Evolutionary conservation across 2,888 invertebrate genomes (phyloP).

Genomic region (Euzophera pinguis): DNA sequence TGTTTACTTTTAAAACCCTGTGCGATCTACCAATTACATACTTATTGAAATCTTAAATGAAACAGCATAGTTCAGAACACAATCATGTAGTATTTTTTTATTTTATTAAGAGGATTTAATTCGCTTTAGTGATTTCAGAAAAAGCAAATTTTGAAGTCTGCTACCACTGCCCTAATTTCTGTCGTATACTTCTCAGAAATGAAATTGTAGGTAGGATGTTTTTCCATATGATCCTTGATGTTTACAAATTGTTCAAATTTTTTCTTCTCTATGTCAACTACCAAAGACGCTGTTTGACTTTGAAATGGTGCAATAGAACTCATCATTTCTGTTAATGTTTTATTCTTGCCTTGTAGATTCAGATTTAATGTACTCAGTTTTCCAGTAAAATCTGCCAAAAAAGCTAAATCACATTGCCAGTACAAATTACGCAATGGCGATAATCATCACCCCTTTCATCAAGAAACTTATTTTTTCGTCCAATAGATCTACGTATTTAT

Average conservation of each 20-base stretch:
- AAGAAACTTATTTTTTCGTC: too few species aligned
- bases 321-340: conserved; percentile 27
- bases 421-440: too few species aligned
- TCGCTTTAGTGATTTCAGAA: too few species aligned
- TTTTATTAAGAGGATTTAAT: background rate
- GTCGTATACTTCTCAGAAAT: conserved; percentile 25
- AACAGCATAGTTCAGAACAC: background rate
- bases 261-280: too few species aligned
- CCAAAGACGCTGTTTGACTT: background rate
- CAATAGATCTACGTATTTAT: too few species aligned
- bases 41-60: background rate
- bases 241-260: conserved; percentile 2
- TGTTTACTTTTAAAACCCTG: background rate
- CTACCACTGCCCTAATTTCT: conserved; percentile 27
- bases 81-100: background rate
- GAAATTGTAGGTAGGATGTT: conserved; percentile 27
- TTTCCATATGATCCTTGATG: conserved; percentile 26
- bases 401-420: conserved; percentile 25
- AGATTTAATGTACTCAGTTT: conserved; percentile 25
- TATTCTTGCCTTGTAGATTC: conserved; percentile 25
- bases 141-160: conserved; percentile 26
- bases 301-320: conserved; percentile 24
- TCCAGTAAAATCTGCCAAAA: conserved; percentile 25
- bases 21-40: background rate
- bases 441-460: too few species aligned